Base-by-base conservation (phyloP, 2,888 invertebrate species). In the Crossocerus cetratus region DNA sequence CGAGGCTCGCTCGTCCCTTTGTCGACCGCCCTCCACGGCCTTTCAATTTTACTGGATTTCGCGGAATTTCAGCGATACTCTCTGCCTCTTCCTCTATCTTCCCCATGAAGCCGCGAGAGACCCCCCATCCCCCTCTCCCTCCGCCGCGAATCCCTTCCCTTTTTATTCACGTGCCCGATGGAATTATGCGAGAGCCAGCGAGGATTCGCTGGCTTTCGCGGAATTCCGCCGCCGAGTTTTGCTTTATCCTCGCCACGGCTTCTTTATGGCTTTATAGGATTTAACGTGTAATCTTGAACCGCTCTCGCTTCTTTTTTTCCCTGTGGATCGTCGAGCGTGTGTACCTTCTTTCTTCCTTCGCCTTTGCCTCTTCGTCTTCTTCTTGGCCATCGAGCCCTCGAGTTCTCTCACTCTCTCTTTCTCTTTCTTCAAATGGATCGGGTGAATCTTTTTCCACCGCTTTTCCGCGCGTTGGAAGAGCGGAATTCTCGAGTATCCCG, bases 31-130 rank as follows among this genome's bases (percentile, higher is more conserved):
- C 45, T 72, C 65, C 65, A 22, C 32, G 21, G 61, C 71, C 68
- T 74, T 77, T 78, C 81, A 81, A 83, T 82, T 84, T 85, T 78
- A 85, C 82, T 82, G 81, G 82, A 74, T 76, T 85, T 84, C 83
- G 85, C 80, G 76, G 79, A 83, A 84, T 84, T 83, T 83, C 79
- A 72, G 20, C 59, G 67, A 72, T 75, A 76, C 73, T 72, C 78
- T 82, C 49, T 67, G 42, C 67, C 54, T 56, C 69, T 55, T 44
- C 18, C 55, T 67, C 58, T 49, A 11, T 4, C 42, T 16, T 18
- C 16, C 18, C 23, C 58, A n/a, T 43, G 58, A 14, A 32, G 44
- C 59, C 18, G 56, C n/a, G n/a, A n/a, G n/a, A n/a, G n/a, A n/a
- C n/a, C n/a, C n/a, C n/a, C n/a, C n/a, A n/a, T n/a, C n/a, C n/a